Base-by-base conservation (phyloP, 2,888 invertebrate genomes). In the Hoplodrina blanda region DNA sequence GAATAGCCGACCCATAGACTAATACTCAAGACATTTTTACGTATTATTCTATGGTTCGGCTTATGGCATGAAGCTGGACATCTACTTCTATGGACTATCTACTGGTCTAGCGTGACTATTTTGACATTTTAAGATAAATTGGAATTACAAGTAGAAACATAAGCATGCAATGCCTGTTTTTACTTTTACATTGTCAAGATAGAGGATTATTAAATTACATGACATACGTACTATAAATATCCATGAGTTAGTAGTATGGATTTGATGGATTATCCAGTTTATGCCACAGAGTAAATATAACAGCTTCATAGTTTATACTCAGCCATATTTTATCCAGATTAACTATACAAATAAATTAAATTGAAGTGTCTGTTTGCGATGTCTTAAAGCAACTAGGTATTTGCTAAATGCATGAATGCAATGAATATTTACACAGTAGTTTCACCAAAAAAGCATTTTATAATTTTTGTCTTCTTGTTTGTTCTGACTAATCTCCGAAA, bases 111-210 rank as follows among this genome's bases (percentile, higher is more conserved):
- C 1, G 13, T 41, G 10, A 46, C 17, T 1, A 46, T 46, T 46
- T 17, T 17, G 17, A 5, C 46, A 15, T 17, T 11, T 11, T 17
- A 15, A 3, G 15, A 15, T 3, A 46, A 46, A 46, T 46, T 6
- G 6, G 46, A 17, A 46, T 10, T 13, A 11, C 11, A 46, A 17
- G 46, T 46, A 0, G 17, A 46, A 46, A 17, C 4, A 13, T 17
- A 15, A 4, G 44, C 44, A 44, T 13, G 13, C 44, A 50, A 20
- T 66, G 50, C n/a, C n/a, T 0, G 20, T 33, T 53, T 52, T 53
- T 44, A 68, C 20, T 52, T 60, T 46, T 13, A 13, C 37, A 46
- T 53, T 46, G 37, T 61, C 13, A 37, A 60, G 10, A 53, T 52
- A 13, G 44, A 44, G 20, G 20, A n/a, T 52, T 33, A 52, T 33